A percentile compares a stretch with the other conserved stretches of the same genome.
These are phyloP conservation scores for Poliocrania exsul DNA, from an alignment of 2,797 vertebrate species.

Conservation along the genomic window DNA sequence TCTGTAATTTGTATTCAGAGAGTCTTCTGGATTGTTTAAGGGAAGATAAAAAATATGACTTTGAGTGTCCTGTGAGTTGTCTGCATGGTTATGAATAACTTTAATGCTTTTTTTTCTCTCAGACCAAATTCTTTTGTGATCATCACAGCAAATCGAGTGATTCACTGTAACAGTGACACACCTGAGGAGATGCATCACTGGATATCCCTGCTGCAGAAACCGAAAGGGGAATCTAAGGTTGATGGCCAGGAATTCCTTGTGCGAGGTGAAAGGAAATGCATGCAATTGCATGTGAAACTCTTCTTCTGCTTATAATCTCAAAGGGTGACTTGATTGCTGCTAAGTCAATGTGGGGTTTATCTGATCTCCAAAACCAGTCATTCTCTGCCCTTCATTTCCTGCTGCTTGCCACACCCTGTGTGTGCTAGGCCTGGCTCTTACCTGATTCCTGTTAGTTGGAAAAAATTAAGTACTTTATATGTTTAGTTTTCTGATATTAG, in stretches of 20 bases:
- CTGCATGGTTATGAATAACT: neutral
- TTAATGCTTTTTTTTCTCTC: neutral
- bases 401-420: neutral
- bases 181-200: slow-evolving; percentile 99
- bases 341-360: neutral
- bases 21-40: neutral
- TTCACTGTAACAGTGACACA: slow-evolving; percentile 94
- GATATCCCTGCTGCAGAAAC: slow-evolving; percentile 95
- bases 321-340: neutral
- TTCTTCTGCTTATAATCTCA: neutral
- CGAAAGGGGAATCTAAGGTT: slow-evolving; percentile 93
- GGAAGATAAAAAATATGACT: neutral
- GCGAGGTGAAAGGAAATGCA: slow-evolving; percentile 81
- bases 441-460: neutral
- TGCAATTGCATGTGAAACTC: neutral
- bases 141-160: slow-evolving; percentile 94
- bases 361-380: neutral
- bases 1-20: neutral
- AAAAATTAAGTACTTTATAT: neutral
- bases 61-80: neutral
- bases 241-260: slow-evolving; percentile 98
- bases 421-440: neutral
- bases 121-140: slow-evolving; percentile 97
- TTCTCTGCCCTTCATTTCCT: neutral
- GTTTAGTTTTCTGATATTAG: neutral